These are phyloP conservation scores for Bombus balteatus DNA, from an alignment of 1,140 invertebrate species.

Conservation along the genomic window DNA sequence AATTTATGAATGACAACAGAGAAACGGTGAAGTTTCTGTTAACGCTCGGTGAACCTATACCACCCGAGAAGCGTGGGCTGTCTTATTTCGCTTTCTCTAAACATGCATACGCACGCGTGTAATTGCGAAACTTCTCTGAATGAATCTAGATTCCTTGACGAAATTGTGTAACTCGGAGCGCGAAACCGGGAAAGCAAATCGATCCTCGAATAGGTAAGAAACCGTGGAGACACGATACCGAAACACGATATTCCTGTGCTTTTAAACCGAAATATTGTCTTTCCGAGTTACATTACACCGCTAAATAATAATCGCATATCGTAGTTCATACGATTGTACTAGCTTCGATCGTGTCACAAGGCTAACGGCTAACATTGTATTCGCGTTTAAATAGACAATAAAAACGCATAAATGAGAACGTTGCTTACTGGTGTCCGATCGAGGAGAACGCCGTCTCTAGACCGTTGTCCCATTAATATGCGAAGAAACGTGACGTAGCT, in stretches of 20 bases:
- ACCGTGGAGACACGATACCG: neutral
- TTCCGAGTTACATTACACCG: slow-evolving; percentile 10
- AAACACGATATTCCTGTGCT: slow-evolving; percentile 8
- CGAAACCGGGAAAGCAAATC: slow-evolving; percentile 44
- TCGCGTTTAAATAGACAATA: neutral
- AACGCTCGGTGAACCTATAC: neutral
- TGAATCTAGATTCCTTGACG: slow-evolving; percentile 64
- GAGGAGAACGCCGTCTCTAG: neutral
- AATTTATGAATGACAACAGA: slow-evolving; percentile 42
- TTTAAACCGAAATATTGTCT: neutral
- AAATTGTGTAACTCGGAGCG: slow-evolving; percentile 48
- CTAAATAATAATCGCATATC: slow-evolving; percentile 38
- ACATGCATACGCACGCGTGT: slow-evolving; percentile 57
- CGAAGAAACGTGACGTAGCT: slow-evolving; percentile 26
- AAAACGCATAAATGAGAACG: neutral
- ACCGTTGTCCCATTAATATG: slow-evolving; percentile 17
- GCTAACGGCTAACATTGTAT: slow-evolving; percentile 21
- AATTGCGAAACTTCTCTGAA: slow-evolving; percentile 69
- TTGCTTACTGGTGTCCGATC: neutral
- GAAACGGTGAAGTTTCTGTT: neutral
- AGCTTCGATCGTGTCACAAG: slow-evolving; percentile 31
- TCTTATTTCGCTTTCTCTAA: slow-evolving; percentile 63
- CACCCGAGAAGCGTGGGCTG: slow-evolving; percentile 39
- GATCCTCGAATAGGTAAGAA: slow-evolving; percentile 29
- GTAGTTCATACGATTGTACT: neutral